Percentiles rank a stretch among this genome's conserved stretches.
phyloP scores from a whole-genome alignment of 2,888 invertebrate species.

The Rugalucina vietnamica region DNA sequence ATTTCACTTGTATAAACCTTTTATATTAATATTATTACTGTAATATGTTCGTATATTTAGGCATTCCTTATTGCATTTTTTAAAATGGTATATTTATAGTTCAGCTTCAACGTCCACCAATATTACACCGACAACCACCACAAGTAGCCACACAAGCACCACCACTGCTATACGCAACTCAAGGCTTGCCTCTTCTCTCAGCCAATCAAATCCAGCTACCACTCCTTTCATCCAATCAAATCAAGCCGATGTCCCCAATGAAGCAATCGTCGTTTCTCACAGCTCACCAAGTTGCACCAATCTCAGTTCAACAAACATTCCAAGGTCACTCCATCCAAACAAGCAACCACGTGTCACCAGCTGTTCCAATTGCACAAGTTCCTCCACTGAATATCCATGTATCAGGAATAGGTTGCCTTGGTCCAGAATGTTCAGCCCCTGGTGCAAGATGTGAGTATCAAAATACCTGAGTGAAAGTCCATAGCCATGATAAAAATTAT shows the following conservation, averaged over 20 bases:
- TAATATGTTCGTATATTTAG: too few species aligned
- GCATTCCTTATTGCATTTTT: too few species aligned
- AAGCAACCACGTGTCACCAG: too few species aligned
- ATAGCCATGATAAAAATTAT: too few species aligned
- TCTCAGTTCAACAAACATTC: neutral
- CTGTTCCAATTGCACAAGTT: too few species aligned
- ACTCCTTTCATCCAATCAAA: neutral
- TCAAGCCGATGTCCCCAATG: neutral
- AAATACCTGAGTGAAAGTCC: too few species aligned
- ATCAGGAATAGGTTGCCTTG: slow-evolving; percentile 23
- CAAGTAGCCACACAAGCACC: neutral
- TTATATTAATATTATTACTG: too few species aligned
- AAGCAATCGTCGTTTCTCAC: too few species aligned
- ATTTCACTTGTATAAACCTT: too few species aligned
- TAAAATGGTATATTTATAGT: neutral
- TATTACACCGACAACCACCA: neutral
- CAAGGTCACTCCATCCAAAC: neutral
- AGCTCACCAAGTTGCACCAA: too few species aligned
- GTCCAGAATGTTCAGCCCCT: slow-evolving; percentile 38
- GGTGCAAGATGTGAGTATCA: slow-evolving; percentile 16
- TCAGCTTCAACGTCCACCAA: neutral
- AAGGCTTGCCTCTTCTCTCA: neutral
- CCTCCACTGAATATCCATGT: neutral
- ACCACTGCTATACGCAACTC: neutral
- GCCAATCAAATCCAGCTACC: neutral